Conservation (phyloP, 2,113 vertebrate genomes). For the Spea bombifrons region DNA sequence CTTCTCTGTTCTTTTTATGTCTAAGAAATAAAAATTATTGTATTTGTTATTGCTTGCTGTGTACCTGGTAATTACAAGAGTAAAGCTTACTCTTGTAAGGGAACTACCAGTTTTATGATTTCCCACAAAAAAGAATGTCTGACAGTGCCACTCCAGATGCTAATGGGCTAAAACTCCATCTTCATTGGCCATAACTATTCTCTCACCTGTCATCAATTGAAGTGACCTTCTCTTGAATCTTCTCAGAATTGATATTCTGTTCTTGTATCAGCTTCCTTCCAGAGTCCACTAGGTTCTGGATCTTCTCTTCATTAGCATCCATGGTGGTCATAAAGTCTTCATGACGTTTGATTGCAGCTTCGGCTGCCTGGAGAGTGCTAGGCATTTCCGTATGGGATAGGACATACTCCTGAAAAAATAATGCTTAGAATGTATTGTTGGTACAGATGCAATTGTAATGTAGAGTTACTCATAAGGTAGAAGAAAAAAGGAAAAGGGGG, state of each 20-base stretch:
- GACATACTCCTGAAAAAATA: slow-evolving; percentile 77
- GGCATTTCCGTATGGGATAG: slow-evolving; percentile 92
- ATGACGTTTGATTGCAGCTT: slow-evolving; percentile 86
- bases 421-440: no score
- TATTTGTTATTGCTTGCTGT: no score
- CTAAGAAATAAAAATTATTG: slow-evolving; percentile 55
- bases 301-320: slow-evolving; percentile 87
- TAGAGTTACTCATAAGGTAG: no score
- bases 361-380: slow-evolving; percentile 77
- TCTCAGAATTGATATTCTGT: slow-evolving; percentile 77
- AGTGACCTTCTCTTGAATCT: slow-evolving; percentile 87
- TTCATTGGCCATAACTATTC: not conserved
- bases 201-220: slow-evolving; percentile 85
- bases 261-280: slow-evolving; percentile 80
- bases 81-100: no score
- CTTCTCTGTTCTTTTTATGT: slow-evolving; percentile 80
- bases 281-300: slow-evolving; percentile 77
- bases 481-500: no score
- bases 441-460: no score
- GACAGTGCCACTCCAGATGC: no score
- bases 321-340: slow-evolving; percentile 91
- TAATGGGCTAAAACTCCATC: no score
- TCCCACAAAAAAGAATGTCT: no score
- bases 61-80: no score
- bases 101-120: no score